Percentiles rank a stretch among this genome's conserved stretches.
These are phyloP conservation scores for Aleiodes sp. DNA, from an alignment of 1,140 invertebrate species.

Conservation along the genomic window DNA sequence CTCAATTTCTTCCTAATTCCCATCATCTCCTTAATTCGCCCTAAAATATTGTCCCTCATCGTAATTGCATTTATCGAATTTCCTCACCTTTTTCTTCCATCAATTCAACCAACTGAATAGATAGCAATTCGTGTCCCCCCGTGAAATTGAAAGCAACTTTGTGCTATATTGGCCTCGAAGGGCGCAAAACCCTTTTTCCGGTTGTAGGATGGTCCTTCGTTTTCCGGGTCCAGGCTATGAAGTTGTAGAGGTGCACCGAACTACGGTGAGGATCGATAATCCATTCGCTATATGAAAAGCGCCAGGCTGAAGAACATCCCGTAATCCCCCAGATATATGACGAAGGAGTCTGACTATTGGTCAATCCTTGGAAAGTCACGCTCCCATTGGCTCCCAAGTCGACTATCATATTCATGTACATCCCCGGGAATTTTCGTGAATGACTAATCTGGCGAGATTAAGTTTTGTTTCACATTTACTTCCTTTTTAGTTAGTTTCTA, in stretches of 20 bases:
- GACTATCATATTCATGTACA: conserved; percentile 20
- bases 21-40: no score
- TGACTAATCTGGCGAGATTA: conserved; percentile 38
- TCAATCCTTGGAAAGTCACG: conserved; percentile 49
- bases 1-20: no score
- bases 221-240: no score
- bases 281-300: conserved; percentile 35
- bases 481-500: no score
- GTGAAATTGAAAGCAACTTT: no score
- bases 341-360: conserved; percentile 38
- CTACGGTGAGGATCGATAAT: conserved; percentile 44
- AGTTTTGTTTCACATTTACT: conserved; percentile 55
- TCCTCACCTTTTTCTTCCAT: no score
- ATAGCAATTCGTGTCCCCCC: no score
- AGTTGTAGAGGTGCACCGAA: no score
- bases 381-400: conserved; percentile 39
- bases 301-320: not conserved
- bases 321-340: not conserved
- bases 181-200: conserved; percentile 21
- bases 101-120: no score
- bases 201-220: conserved; percentile 12
- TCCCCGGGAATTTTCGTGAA: conserved; percentile 11
- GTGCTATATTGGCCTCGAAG: no score
- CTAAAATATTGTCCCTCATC: no score
- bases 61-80: no score